Evolutionary conservation across 1,140 invertebrate species (phyloP), one percentile per base, ranked within the genome.

Genomic region (Hylaeus volcanicus): DNA sequence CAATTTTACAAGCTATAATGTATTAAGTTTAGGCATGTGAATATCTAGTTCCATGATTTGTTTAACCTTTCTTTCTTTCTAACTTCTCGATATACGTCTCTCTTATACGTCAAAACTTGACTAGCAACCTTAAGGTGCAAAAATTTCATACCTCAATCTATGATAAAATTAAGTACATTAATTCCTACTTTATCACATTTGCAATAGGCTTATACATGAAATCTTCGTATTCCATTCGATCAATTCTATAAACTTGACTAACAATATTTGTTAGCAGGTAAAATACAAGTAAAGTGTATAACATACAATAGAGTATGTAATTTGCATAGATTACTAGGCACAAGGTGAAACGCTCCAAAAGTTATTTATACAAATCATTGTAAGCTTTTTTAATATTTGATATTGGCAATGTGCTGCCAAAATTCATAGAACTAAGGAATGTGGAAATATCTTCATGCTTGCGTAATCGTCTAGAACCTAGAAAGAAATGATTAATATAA

Each of bases 371-470:
- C 56, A 79, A 74, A 74, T 77, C 51, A 80, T 88, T 74, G 11
- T 74, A 82, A 77, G 78, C 61, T 74, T 80, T 45, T 79, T 55
- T 61, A 73, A 56, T 76, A 74, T 71, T 79, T 58, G 15, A 81
- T 84, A 64, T 63, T 69, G 74, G 64, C 63, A 68, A 56, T 26
- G 43, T 78, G 80, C 75, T 61, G 58, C 51, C 85, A 79, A 81
- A 64, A 43, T 90, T 94, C 90, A 94, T 86, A 94, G 90, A 60
- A 94, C 90, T 75, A 95, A 92, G 66, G 95, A 95, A 85, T 94
- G 93, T 12, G 96, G 96, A 90, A 96, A 97, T 72, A 97, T 94
- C 82, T 96, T 96, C 95, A 96, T 96, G 39, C 93, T 90, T 72
- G 95, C 94, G 82, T 95, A 97, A 91, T 97, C 96, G 84, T 96